Evolutionary conservation across 1,140 invertebrate genomes (phyloP), one percentile per base, ranked within the genome.

Genomic region (Mizuhopecten yessoensis): DNA sequence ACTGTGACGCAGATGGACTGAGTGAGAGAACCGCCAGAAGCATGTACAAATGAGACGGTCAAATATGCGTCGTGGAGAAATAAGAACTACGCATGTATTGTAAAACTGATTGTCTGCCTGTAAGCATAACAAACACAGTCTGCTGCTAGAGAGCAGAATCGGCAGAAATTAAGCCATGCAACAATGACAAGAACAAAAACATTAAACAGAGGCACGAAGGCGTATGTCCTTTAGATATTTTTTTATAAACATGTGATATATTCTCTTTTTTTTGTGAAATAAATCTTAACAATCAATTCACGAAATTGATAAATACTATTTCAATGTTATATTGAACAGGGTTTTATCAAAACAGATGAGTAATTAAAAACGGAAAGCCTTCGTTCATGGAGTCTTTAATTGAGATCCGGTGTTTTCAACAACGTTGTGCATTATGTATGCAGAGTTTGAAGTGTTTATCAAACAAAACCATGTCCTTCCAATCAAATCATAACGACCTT

Each of bases 401-500:
- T 39, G 36, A 39, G 13, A 9, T 49, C 13, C 3, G 11, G 15
- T 49, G 11, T 49, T 49, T 49, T 49, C 45, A 2, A 49, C 3
- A 23, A 20, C 45, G 45, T 49, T 49, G 1, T 49, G 11, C 13
- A 49, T 75, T 75, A 75, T 5, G 23, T 75, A 75, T 29, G 23
- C 57, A 75, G n/a, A 5, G 57, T 75, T 75, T 75, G 57, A 75
- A 75, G n/a, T 75, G 57, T 75, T 75, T 75, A 75, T 29, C 15
- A 75, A 75, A 75, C 57, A 75, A 9, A 29, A n/a, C 23, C 57
- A 13, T 75, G 57, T 75, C 57, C 9, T 75, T 75, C 57, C 5
- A 75, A 29, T 75, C n/a, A 75, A 75, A 75, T n/a, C n/a, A 75
- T 75, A 75, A n/a, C 29, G 57, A 75, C 57, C 57, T 75, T 75